Evolutionary conservation across 2,797 vertebrate genomes (phyloP).

Genomic region (Pangasius mekongensis): DNA sequence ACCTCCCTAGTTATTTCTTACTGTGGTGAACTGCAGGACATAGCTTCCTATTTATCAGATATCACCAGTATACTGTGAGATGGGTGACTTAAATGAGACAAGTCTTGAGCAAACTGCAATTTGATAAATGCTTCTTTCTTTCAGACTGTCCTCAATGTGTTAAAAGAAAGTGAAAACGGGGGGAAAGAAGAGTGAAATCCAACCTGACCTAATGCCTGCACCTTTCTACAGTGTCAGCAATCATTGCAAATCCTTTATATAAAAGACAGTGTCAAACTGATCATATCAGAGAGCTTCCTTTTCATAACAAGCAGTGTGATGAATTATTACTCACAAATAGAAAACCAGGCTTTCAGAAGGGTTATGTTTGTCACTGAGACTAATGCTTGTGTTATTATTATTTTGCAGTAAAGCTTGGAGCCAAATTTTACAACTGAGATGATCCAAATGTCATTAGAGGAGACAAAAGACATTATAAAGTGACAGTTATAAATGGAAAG

Average conservation of each 20-base stretch:
- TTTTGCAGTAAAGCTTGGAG: conserved; percentile 1
- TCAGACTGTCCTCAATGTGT: not conserved
- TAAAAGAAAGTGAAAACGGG: conserved; percentile 14
- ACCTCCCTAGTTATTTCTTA: conserved; percentile 44
- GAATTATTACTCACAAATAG: not conserved
- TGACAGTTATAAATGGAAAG: not conserved
- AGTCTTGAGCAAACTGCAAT: conserved; percentile 39
- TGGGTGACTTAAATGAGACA: conserved; percentile 38
- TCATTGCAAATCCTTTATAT: conserved; percentile 43
- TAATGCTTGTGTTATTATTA: conserved; percentile 6
- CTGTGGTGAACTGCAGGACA: conserved; percentile 31
- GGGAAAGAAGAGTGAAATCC: conserved; percentile 14
- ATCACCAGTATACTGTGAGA: conserved; percentile 28
- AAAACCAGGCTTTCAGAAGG: not conserved
- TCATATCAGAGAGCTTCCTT: conserved; percentile 30
- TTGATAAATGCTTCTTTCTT: conserved; percentile 37
- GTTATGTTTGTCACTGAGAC: not conserved
- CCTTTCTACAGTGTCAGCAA: conserved; percentile 13
- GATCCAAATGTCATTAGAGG: conserved; percentile 12
- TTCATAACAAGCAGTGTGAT: conserved; percentile 35
- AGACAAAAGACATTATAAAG: conserved; percentile 16
- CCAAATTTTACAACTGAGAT: not conserved
- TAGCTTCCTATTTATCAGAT: conserved; percentile 31
- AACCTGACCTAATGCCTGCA: conserved; percentile 37
- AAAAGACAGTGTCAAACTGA: conserved; percentile 21